These are phyloP conservation scores for Brachypodius melanocephalos DNA, from an alignment of 2,113 vertebrate genomes.

Conservation along the genomic window DNA sequence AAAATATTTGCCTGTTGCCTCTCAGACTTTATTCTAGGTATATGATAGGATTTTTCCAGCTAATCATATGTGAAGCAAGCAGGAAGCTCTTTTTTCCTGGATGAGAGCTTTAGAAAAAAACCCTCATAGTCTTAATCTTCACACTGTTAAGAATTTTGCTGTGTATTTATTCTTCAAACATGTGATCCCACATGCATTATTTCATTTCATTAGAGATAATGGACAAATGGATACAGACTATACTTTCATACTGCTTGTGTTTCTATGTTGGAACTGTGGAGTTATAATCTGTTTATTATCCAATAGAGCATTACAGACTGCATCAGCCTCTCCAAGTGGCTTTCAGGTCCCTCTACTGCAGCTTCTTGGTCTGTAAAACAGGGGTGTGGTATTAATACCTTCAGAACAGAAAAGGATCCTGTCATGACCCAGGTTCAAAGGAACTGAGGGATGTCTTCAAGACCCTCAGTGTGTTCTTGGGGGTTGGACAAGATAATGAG, in stretches of 20 bases:
- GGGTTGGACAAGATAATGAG: background rate
- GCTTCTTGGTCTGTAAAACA: background rate
- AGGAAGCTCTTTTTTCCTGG: slow-evolving; percentile 24
- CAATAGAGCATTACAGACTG: background rate
- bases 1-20: slow-evolving; percentile 21
- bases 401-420: background rate
- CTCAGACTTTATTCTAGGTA: slow-evolving; percentile 4
- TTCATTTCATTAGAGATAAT: slow-evolving; percentile 62
- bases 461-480: background rate
- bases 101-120: slow-evolving; percentile 46
- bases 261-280: background rate
- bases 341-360: background rate
- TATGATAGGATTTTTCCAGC: background rate
- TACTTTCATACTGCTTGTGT: background rate
- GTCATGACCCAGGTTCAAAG: background rate
- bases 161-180: slow-evolving; percentile 53
- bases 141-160: slow-evolving; percentile 47
- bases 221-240: slow-evolving; percentile 41
- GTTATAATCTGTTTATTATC: slow-evolving; percentile 38
- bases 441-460: background rate
- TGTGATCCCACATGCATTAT: slow-evolving; percentile 30
- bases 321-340: background rate
- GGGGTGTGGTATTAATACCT: background rate
- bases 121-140: slow-evolving; percentile 49
- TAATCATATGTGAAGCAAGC: slow-evolving; percentile 31